A percentile compares a stretch with the other conserved stretches of the same genome.
phyloP scores from a whole-genome alignment of 2,888 invertebrate genomes.

The Hybos culiciformis region DNA sequence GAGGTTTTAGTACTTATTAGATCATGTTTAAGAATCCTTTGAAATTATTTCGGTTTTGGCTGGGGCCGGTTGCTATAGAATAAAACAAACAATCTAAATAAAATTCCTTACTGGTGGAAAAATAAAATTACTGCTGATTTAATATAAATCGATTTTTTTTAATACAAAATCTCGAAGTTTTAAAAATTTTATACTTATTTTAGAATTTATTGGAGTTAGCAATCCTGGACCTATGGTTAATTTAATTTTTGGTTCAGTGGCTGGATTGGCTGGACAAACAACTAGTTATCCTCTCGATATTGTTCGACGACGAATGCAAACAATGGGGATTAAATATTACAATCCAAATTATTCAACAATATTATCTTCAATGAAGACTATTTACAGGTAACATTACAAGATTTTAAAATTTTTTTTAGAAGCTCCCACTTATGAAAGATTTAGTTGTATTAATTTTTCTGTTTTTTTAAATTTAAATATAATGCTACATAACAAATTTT shows the following conservation, averaged over 20 bases:
- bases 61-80: too few species aligned
- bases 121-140: too few species aligned
- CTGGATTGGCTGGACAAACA: constrained; percentile 88
- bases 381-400: constrained; percentile 55
- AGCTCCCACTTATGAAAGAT: too few species aligned
- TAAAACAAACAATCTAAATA: too few species aligned
- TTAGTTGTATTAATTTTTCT: too few species aligned
- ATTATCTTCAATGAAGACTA: constrained; percentile 47
- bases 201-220: constrained; percentile 34
- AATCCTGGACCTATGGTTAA: constrained; percentile 47
- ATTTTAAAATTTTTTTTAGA: too few species aligned
- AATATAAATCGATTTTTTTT: too few species aligned
- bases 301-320: constrained; percentile 53
- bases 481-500: too few species aligned
- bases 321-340: constrained; percentile 37
- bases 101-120: neutral
- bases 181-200: neutral
- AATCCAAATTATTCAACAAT: constrained; percentile 48
- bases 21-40: too few species aligned
- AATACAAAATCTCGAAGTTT: neutral
- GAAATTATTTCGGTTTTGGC: too few species aligned
- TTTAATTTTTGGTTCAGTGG: constrained; percentile 73
- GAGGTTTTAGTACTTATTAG: too few species aligned
- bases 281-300: constrained; percentile 94
- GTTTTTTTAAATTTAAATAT: too few species aligned